Conservation (phyloP, 2,113 vertebrate species). For the Gambusia holbrooki region DNA sequence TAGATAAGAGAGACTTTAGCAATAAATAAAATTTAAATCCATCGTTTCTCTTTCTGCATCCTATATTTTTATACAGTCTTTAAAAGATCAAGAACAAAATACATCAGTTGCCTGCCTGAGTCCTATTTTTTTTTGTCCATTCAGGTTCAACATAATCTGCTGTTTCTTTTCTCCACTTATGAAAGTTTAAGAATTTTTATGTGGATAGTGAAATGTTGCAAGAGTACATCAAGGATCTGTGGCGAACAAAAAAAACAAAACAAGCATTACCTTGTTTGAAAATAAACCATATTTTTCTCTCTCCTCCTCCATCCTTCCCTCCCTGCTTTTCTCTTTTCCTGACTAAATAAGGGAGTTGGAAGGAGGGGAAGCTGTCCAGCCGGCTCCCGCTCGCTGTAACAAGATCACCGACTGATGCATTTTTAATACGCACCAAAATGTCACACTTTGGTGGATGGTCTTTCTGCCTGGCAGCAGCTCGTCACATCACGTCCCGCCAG, state of each 20-base stretch:
- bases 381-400: constrained; percentile 39
- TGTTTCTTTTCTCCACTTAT: not conserved
- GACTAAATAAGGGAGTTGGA: constrained; percentile 79
- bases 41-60: not conserved
- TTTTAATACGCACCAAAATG: constrained; percentile 52
- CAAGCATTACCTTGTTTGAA: not conserved
- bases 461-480: constrained; percentile 32
- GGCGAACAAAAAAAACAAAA: not conserved
- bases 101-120: not conserved
- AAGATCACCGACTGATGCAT: constrained; percentile 33
- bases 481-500: constrained; percentile 30
- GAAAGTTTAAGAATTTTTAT: not conserved
- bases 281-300: constrained; percentile 3
- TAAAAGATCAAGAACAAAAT: not conserved
- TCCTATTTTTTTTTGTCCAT: not conserved
- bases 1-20: not conserved
- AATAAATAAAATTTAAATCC: not conserved
- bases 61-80: not conserved
- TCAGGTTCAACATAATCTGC: not conserved
- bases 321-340: constrained; percentile 40
- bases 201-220: not conserved
- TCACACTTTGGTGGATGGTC: constrained; percentile 47
- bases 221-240: not conserved
- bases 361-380: constrained; percentile 15
- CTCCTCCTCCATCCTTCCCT: not conserved